Evolutionary conservation across 2,888 invertebrate genomes (phyloP).

Genomic region (Linyphia triangularis): DNA sequence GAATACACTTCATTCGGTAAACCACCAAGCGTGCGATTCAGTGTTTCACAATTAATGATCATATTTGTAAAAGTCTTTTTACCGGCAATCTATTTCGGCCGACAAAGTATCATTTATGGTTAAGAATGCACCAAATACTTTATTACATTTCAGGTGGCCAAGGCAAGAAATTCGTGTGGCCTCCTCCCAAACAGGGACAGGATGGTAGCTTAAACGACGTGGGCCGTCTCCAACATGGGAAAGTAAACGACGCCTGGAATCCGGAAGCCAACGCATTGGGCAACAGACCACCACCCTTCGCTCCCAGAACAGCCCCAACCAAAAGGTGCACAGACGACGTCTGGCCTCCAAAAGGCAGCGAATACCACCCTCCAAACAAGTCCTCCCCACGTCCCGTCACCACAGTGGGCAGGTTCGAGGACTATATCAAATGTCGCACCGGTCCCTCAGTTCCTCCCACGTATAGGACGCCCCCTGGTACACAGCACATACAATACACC

Average conservation of each 20-base stretch:
- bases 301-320: slow-evolving; percentile 47
- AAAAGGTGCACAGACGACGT: slow-evolving; percentile 60
- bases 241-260: slow-evolving; percentile 49
- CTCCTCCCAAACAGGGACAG: slow-evolving; percentile 55
- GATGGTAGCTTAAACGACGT: background rate
- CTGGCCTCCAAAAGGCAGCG: slow-evolving; percentile 75
- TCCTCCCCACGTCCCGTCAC: slow-evolving; percentile 50
- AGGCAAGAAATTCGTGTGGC: slow-evolving; percentile 73
- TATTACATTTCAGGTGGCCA: slow-evolving; percentile 39
- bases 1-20: too few species aligned
- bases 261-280: slow-evolving; percentile 52
- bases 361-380: background rate
- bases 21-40: too few species aligned
- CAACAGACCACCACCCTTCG: slow-evolving; percentile 66
- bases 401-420: slow-evolving; percentile 69
- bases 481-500: slow-evolving; percentile 55
- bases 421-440: slow-evolving; percentile 58
- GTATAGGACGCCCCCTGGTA: slow-evolving; percentile 77
- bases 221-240: background rate
- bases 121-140: too few species aligned
- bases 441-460: slow-evolving; percentile 75
- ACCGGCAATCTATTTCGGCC: background rate
- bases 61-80: background rate
- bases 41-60: too few species aligned
- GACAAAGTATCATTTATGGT: too few species aligned